Base-by-base conservation (phyloP, 2,888 invertebrate species). In the Frankliniella intonsa region DNA sequence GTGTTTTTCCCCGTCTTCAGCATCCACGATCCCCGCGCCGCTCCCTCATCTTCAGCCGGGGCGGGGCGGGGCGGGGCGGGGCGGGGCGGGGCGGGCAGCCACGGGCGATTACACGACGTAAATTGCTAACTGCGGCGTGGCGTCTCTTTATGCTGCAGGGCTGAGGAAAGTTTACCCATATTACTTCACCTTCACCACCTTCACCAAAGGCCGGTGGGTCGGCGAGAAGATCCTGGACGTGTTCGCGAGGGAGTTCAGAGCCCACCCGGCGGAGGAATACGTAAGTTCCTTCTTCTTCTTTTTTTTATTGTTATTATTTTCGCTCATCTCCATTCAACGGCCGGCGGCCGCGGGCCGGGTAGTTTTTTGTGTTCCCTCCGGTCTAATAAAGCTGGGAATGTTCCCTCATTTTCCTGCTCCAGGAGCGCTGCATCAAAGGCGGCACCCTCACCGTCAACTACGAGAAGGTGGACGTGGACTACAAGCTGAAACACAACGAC, bases 91-190 rank as follows among this genome's bases (percentile, higher is more conserved):
- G 5, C 38, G 38, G 38, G 5, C 38, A 38, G 38, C 38, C 38
- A 38, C 38, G 38, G 38, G 38, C 38, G 38, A 38, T 38, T 38
- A 38, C 38, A 38, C 38, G 38, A 38, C 3, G 38, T 38, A 38
- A 38, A 38, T 38, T 38, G 38, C 38, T 38, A 38, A 38, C 38
- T 38, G 5, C 38, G 38, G 38, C 38, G 38, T 38, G 38, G 38
- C 38, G 38, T 38, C 38, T 38, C 38, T 38, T 38, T 38, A 38
- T 85, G 84, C 88, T 90, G 38, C 91, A 96, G 97, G 97, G 85
- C 91, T 98, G 85, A 91, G 98, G 85, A 98, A 98, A 90, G 98
- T 98, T 3, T 97, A 97, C 88, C 98, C 98, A 0, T 98, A 98
- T 90, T 96, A 96, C 89, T 98, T 97, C 90, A 97, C 96, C 83